Evolutionary conservation across 2,888 invertebrate genomes (phyloP), one percentile per base, ranked within the genome.

Genomic region (Orchesella flavescens): DNA sequence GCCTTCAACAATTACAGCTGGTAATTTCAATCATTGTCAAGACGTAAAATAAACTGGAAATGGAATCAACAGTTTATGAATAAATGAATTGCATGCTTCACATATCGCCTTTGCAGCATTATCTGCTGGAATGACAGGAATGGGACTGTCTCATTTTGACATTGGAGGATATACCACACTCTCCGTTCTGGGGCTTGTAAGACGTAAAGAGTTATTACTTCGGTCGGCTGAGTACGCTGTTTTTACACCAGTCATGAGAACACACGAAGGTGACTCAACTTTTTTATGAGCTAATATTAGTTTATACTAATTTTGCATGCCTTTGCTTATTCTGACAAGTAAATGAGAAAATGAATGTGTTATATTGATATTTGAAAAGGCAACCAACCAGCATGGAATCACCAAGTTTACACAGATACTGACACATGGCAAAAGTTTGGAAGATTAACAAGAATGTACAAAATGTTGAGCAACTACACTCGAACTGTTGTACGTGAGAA

Each of bases 221-320:
- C 83, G 89, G 55, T 89, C 88, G 21, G 88, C 88, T 0, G 89
- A 89, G 74, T 87, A 87, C 66, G 85, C 88, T 4, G 88, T 85
- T n/a, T 89, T 89, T 63, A 87, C 88, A 19, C 89, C 89, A 0
- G 85, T 89, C 10, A 89, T 89, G 88, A 83, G 89, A 71, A 88
- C 89, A 0, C 89, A 89, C 46, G 88, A 88, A 81, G 89, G 89
- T 49, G 10, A n/a, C n/a, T n/a, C n/a, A n/a, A n/a, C n/a, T n/a
- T n/a, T n/a, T n/a, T n/a, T n/a, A n/a, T n/a, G n/a, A n/a, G n/a
- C n/a, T n/a, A 23, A 57, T 15, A 49, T 23, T 43, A 59, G 10
- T n/a, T n/a, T 49, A 49, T 12, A 49, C 49, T 49, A 49, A 49
- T 34, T 34, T 34, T n/a, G n/a, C n/a, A n/a, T n/a, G n/a, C n/a